Conservation (phyloP, 37 sponge, comb jelly and placozoan genomes). For the Eunapius fragilis region DNA sequence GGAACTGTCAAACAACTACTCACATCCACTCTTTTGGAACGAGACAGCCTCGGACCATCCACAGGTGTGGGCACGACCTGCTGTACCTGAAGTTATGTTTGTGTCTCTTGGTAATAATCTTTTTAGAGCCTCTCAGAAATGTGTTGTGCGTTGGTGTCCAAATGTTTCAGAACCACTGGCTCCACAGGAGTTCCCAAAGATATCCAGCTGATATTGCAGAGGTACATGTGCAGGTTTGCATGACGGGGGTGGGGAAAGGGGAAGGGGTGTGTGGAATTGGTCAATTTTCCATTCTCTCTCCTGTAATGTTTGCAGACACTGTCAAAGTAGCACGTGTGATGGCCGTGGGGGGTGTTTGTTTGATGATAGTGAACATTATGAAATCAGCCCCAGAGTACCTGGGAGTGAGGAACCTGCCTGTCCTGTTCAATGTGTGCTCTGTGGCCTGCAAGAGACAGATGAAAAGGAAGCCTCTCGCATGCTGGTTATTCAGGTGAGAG, state of each 20-base stretch:
- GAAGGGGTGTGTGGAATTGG: no score
- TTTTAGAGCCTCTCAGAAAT: conserved; percentile 45
- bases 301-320: not conserved
- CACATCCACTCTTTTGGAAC: conserved; percentile 84
- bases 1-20: conserved; percentile 61
- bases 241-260: no score
- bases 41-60: conserved; percentile 26
- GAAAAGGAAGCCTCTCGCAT: not conserved
- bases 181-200: no score
- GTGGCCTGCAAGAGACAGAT: conserved; percentile 32
- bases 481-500: conserved; percentile 5
- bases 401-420: conserved; percentile 58
- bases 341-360: not conserved
- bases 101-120: not conserved
- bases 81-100: no score
- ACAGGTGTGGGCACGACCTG: not conserved
- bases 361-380: conserved; percentile 7
- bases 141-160: conserved; percentile 35
- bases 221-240: not conserved
- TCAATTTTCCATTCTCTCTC: no score
- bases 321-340: not conserved
- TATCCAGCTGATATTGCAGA: not conserved
- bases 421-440: conserved; percentile 64
- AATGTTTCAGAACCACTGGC: not conserved
- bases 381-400: not conserved